Base-by-base conservation (phyloP, 2,888 invertebrate genomes). In the Lapara coniferarum region DNA sequence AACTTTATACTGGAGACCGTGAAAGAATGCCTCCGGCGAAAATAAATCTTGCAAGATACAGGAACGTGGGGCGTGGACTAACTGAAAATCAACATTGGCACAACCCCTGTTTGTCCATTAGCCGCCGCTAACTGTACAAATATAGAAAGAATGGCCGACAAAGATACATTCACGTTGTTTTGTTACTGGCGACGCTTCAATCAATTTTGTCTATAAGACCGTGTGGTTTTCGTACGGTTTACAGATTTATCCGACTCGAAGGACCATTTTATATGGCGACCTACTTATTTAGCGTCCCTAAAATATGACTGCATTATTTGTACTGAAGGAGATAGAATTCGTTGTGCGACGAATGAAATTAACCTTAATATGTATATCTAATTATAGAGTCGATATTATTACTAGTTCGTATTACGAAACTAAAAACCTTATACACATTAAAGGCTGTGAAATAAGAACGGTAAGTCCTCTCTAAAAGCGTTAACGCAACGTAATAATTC, bases 81-180 rank as follows among this genome's bases (percentile, higher is more conserved):
- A 91, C 91, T 90, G 85, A 91, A 91, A 91, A 91, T 89, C 92
- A 91, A 91, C 91, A 91, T 85, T 83, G 88, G 81, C 83, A 79
- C 84, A 77, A 76, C 88, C 90, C 91, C 88, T 93, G 92, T 92
- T 92, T 92, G 92, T 90, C 92, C 92, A 92, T 92, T 93, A 93
- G 91, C 87, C 85, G 83, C 89, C 86, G 84, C 88, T 85, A 86
- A 87, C 89, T 85, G 85, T 81, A 83, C 89, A 92, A 92, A 92
- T 89, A 86, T 79, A 84, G 81, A 83, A 83, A 85, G 81, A 85
- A 85, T 81, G 77, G 74, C 74, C 81, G 77, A 80, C 76, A 77
- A 76, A 78, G 80, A 80, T 79, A 80, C 81, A 77, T 72, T 75
- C 79, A 79, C 82, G 79, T 76, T 79, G 81, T 81, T 82, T 85